phyloP scores from a whole-genome alignment of 2,888 invertebrate genomes.

The Chalcosyrphus nemorum region DNA sequence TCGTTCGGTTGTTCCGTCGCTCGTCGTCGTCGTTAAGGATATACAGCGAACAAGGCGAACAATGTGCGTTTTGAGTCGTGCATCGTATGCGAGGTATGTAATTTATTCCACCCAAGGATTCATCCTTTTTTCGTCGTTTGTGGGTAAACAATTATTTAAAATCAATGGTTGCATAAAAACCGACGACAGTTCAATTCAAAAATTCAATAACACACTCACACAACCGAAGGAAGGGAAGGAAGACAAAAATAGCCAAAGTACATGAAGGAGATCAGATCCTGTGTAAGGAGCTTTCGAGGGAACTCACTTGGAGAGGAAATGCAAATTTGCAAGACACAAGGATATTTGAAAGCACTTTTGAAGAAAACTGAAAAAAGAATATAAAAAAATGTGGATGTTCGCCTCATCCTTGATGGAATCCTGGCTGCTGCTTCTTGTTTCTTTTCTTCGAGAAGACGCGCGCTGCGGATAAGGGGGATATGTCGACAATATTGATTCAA shows the following conservation, averaged over 20 bases:
- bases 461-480: constrained; percentile 48
- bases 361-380: no score
- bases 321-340: constrained; percentile 67
- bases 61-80: constrained; percentile 29
- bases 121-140: constrained; percentile 3
- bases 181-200: constrained; percentile 51
- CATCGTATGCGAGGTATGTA: constrained; percentile 20
- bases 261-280: constrained; percentile 6
- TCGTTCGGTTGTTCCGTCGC: not conserved
- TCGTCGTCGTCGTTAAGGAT: not conserved
- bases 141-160: constrained; percentile 55
- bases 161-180: constrained; percentile 54
- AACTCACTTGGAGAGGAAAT: constrained; percentile 18
- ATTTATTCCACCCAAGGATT: constrained; percentile 47
- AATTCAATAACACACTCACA: constrained; percentile 58
- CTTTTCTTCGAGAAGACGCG: no score
- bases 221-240: constrained; percentile 3
- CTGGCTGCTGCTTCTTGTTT: not conserved
- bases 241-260: constrained; percentile 13
- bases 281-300: not conserved
- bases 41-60: no score
- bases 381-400: no score
- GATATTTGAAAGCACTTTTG: constrained; percentile 54
- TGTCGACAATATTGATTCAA: constrained; percentile 69
- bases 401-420: constrained; percentile 35